Evolutionary conservation across 2,797 vertebrate genomes (phyloP).

Genomic region (Sphenodon punctatus): DNA sequence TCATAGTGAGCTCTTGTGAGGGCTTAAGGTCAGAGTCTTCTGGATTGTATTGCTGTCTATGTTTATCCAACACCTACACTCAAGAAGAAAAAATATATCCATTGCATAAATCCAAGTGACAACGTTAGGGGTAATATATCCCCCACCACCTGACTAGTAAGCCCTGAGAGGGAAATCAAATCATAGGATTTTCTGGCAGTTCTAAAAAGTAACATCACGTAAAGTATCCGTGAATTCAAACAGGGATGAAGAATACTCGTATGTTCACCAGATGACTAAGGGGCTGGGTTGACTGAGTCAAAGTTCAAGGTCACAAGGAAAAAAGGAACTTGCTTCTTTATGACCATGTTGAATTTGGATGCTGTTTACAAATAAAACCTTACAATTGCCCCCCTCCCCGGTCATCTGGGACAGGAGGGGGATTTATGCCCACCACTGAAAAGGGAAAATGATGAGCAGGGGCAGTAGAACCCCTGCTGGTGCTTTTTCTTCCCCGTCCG

Average conservation of each 20-base stretch:
- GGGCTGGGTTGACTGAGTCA: conserved; percentile 20
- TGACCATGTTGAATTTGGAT: conserved; percentile 33
- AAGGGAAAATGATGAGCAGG: too few relatives aligned
- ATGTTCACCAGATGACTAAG: conserved; percentile 55
- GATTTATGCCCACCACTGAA: too few relatives aligned
- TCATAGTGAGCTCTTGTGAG: not conserved
- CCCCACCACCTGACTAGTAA: conserved; percentile 32
- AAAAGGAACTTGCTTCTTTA: conserved; percentile 35
- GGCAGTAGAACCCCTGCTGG: too few relatives aligned
- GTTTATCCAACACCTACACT: conserved; percentile 25
- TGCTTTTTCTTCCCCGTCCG: too few relatives aligned
- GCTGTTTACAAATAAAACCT: conserved; percentile 22
- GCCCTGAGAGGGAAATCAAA: conserved; percentile 34
- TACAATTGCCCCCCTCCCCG: too few relatives aligned
- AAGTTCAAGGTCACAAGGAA: conserved; percentile 40
- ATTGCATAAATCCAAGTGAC: conserved; percentile 38
- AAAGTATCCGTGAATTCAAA: conserved; percentile 35
- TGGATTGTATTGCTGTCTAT: not conserved
- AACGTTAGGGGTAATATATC: conserved; percentile 35
- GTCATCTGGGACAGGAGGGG: too few relatives aligned
- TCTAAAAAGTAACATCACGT: conserved; percentile 37
- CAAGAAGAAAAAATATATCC: not conserved
- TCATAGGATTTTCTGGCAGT: conserved; percentile 5
- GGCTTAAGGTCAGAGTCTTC: conserved; percentile 28
- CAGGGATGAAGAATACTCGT: conserved; percentile 42